Base-by-base conservation (phyloP, 2,888 invertebrate genomes). In the Nebria brevicollis region DNA sequence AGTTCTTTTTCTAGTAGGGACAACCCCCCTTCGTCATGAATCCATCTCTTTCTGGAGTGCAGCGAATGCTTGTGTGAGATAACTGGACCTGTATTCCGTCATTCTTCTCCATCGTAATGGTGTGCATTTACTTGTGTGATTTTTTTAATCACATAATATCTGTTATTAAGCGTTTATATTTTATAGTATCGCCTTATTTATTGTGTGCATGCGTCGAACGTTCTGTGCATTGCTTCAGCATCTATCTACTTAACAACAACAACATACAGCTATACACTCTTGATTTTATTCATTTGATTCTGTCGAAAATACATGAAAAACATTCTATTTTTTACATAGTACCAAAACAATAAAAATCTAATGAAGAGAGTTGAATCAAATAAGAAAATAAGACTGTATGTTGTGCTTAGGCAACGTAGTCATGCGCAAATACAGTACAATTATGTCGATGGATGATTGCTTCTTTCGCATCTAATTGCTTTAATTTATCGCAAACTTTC, bases 141-240 rank as follows among this genome's bases (percentile, higher is more conserved):
- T 80, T 80, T 80, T 80, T 80, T 75, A 80, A 80, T 80, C 75
- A 80, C 80, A 80, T 80, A 80, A 80, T 80, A 80, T 80, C 80
- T 80, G 80, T 80, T 80, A 80, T 80, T 80, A 80, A 80, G 80
- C 80, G 75, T 72, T 80, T 80, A 80, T 75, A 80, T 80, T 80
- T 80, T 80, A 80, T 80, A 75, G 80, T 80, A 75, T 80, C 80
- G 75, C 80, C 72, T 80, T 80, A 80, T 80, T 80, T 80, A 80
- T 80, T 75, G 80, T 70, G 80, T 75, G 68, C 80, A 80, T 79
- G 79, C 75, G 75, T 66, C 66, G 68, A 70, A 11, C 70, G 15
- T 70, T 70, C 25, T 70, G 11, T 15, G 2, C 8, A 3, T n/a
- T 13, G 15, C 25, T 70, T 13, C 54, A 1, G 4, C 54, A 54